Evolutionary conservation across 53 echinoderm and acorn worm genomes (phyloP), one percentile per base, ranked within the genome.

Genomic region (Holothuria leucospilota): DNA sequence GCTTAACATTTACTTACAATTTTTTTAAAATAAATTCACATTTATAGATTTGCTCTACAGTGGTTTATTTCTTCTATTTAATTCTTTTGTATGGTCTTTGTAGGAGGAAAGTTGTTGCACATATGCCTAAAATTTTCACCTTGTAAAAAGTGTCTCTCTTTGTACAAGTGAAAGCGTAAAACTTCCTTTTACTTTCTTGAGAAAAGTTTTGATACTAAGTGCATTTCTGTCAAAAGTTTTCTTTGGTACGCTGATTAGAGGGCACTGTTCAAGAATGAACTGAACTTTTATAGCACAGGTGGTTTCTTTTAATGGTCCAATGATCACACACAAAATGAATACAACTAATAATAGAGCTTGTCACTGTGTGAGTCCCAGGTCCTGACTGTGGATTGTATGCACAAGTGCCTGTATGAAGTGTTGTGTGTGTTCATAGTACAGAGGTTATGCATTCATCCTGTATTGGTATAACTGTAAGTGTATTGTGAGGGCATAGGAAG

Each of bases 401-500:
- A 7, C 46, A 46, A 46, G 46, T 46, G 46, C 11, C 6, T 46
- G 46, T 46, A 46, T 46, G 46, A 4, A 46, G 46, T 9, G 46
- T 11, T 46, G 46, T 72, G 40, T 39, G 23, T 39, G 30, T 72
- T 38, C 23, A 39, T 13, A 26, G 28, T 68, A 34, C 68, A 68
- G 68, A 68, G 68, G 28, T 68, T 29, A 56, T 56, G 56, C 56
- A 56, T 15, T 56, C 56, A 56, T 56, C 8, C 42, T 41, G 11
- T 72, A 20, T 13, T 72, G 39, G 38, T 72, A 38, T 39, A 46
- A 46, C 40, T 72, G 72, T 38, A 46, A 46, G 39, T 72, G 72
- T 46, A 16, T 72, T 38, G 40, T 16, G 21, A 72, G 72, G 72
- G 72, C 72, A 72, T 72, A 72, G 72, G 72, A 72, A 72, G 72